Evolutionary conservation across 2,797 vertebrate genomes (phyloP).

Genomic region (Channallabes apus): DNA sequence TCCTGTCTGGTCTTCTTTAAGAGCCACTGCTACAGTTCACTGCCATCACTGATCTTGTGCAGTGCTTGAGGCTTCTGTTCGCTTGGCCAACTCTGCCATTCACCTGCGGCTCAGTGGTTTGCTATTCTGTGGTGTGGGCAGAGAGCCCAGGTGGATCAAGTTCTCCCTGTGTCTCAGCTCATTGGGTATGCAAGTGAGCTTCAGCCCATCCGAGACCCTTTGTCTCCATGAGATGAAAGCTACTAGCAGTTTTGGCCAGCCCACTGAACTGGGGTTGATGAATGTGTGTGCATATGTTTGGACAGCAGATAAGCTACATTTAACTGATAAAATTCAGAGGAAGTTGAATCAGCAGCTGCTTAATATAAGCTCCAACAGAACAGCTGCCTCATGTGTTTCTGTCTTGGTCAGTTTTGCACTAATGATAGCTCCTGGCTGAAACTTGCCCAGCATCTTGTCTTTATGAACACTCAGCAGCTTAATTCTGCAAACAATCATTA

Average conservation of each 20-base stretch:
- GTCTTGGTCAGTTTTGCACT: background rate
- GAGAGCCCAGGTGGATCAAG: slow-evolving; percentile 49
- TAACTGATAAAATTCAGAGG: slow-evolving; percentile 48
- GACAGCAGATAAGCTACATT: slow-evolving; percentile 48
- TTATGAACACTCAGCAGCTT: slow-evolving; percentile 5
- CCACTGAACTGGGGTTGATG: slow-evolving; percentile 27
- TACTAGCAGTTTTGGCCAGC: slow-evolving; percentile 42
- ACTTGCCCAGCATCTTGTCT: background rate
- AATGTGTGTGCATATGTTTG: slow-evolving; percentile 17
- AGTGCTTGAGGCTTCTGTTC: slow-evolving; percentile 34
- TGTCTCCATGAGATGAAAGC: slow-evolving; percentile 41
- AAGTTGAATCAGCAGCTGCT: slow-evolving; percentile 49
- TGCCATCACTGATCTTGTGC: slow-evolving; percentile 35
- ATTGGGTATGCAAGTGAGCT: slow-evolving; percentile 58
- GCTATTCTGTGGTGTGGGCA: slow-evolving; percentile 30
- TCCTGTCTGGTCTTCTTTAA: slow-evolving; percentile 29
- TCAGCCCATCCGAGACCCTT: slow-evolving; percentile 24
- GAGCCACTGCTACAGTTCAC: slow-evolving; percentile 36
- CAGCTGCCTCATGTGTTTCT: slow-evolving; percentile 17
- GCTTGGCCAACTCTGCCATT: slow-evolving; percentile 37
- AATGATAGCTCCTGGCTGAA: slow-evolving; percentile 12
- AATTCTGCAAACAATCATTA: background rate
- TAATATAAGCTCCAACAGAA: slow-evolving; percentile 16
- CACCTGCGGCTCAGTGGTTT: slow-evolving; percentile 47
- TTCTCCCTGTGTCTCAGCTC: slow-evolving; percentile 60